Percentiles rank a stretch among this genome's conserved stretches.
Conservation (phyloP, 1,140 invertebrate genomes). For the Thaumatotibia leucotreta region DNA sequence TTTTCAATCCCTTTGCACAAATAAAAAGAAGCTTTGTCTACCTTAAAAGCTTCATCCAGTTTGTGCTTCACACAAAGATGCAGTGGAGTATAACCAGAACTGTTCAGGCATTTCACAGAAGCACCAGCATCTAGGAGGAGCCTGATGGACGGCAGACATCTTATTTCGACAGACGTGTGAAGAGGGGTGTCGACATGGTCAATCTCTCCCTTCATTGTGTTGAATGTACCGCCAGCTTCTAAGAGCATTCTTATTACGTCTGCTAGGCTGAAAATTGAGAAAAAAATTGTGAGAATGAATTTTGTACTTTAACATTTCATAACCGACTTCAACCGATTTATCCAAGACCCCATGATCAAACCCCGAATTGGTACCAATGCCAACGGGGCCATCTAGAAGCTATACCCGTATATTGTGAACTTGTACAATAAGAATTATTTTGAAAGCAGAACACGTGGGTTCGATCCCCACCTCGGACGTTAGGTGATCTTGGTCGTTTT, state of each 20-base stretch:
- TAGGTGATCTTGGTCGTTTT: too few species aligned
- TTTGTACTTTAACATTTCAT: too few species aligned
- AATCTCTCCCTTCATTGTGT: conserved; percentile 45
- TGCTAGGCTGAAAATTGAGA: conserved; percentile 40
- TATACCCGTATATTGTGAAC: too few species aligned
- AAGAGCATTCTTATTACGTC: conserved; percentile 60
- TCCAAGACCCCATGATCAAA: too few species aligned
- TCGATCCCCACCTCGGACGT: too few species aligned
- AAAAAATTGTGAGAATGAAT: not conserved
- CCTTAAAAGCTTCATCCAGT: conserved; percentile 42
- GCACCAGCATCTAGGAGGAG: conserved; percentile 75
- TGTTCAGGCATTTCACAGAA: conserved; percentile 75
- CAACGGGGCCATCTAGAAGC: too few species aligned
- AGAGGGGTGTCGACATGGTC: conserved; percentile 73
- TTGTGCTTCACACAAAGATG: conserved; percentile 77
- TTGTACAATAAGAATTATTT: too few species aligned
- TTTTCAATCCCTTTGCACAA: too few species aligned
- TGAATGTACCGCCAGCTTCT: conserved; percentile 44
- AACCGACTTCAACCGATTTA: too few species aligned
- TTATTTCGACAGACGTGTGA: conserved; percentile 77
- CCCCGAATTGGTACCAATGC: too few species aligned
- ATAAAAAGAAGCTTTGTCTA: too few species aligned
- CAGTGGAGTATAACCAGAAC: conserved; percentile 77
- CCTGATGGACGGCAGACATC: conserved; percentile 44
- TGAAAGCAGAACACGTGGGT: too few species aligned